Evolutionary conservation across 2,888 invertebrate species (phyloP).

Genomic region (Andrena bucephala): DNA sequence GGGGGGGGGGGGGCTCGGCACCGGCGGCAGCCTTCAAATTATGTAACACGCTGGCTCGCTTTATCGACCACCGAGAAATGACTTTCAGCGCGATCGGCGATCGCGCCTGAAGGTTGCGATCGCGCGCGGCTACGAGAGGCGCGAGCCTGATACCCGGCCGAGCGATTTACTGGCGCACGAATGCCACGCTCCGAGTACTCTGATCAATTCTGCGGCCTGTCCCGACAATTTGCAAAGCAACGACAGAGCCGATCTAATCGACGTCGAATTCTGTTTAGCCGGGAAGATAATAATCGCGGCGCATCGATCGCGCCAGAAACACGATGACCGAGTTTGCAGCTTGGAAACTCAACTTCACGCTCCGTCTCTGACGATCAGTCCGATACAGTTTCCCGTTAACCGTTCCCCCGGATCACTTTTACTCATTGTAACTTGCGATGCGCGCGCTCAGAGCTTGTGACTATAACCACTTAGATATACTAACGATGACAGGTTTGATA

Average conservation of each 20-base stretch:
- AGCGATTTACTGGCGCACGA: constrained; percentile 43
- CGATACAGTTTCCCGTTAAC: background rate
- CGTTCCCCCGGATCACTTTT: background rate
- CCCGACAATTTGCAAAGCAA: constrained; percentile 7
- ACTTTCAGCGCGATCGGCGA: constrained; percentile 53
- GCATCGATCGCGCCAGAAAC: constrained; percentile 31
- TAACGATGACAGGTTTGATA: no score
- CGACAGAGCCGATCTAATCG: background rate
- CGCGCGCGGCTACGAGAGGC: background rate
- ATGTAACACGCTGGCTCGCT: constrained; percentile 37
- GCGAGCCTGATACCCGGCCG: constrained; percentile 20
- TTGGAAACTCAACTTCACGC: background rate
- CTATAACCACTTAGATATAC: no score
- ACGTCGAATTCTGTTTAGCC: constrained; percentile 7
- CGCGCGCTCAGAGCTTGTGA: no score
- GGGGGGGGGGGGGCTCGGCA: background rate
- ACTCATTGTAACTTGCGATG: background rate
- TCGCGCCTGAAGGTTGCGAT: constrained; percentile 16
- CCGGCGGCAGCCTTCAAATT: constrained; percentile 52
- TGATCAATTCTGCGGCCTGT: constrained; percentile 21
- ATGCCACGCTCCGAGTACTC: background rate
- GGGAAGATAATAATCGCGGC: constrained; percentile 24
- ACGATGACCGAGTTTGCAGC: constrained; percentile 16
- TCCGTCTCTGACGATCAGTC: background rate
- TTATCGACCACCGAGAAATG: constrained; percentile 39